Evolutionary conservation across 2,888 invertebrate genomes (phyloP), one percentile per base, ranked within the genome.

Genomic region (Trissolcus japonicus): DNA sequence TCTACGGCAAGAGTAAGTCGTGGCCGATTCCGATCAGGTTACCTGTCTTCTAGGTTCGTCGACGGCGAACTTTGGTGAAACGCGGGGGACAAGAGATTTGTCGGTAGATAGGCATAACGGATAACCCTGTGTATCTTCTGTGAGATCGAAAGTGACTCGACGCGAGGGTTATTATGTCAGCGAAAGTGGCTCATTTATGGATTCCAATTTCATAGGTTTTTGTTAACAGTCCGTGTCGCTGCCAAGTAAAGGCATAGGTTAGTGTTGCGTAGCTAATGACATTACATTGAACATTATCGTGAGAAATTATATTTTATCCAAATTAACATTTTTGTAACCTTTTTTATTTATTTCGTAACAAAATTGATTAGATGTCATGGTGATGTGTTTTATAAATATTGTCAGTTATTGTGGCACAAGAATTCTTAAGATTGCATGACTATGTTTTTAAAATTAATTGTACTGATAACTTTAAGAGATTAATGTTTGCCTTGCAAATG

Each of bases 111-210:
- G 6, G n/a, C 41, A 25, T 48, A 62, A 50, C 53, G 41, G 59
- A 43, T 51, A 43, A 67, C 51, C 59, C 40, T 59, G 69, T 59
- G 69, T 65, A 53, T 50, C 51, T 56, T 29, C 50, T 53, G 19
- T 63, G 60, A 69, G 48, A 69, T 67, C 61, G 35, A 73, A 19
- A 61, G 66, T 61, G 66, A 66, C 59, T 60, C 73, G 73, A 48
- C 51, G 41, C 25, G 43, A n/a, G 29, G 48, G 21, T 54, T 65
- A 60, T 72, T 72, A 65, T 72, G 72, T 55, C 48, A 46, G 43
- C 57, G 67, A 74, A 67, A 74, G 74, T 74, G 62, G 46, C 62
- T 67, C 74, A 62, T 57, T 62, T 74, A 61, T 50, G 61, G 62
- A 63, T 56, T 67, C 43, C 60, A 73, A 66, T 73, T 73, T 65